Evolutionary conservation across 2,888 invertebrate species (phyloP).

Genomic region (Sinopyrophorus schimmeli): DNA sequence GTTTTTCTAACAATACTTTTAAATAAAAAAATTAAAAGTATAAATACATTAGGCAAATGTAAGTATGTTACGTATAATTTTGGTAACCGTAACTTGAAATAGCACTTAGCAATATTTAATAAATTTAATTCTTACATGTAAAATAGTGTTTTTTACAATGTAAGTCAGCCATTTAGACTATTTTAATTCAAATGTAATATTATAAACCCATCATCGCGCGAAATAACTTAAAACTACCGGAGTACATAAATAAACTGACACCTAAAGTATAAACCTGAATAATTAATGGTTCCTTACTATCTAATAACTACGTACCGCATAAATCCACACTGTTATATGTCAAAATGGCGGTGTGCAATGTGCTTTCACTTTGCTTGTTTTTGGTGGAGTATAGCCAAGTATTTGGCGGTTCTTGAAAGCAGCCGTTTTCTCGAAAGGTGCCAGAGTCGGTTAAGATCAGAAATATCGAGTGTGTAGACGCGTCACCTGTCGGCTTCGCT

Average conservation of each 20-base stretch:
- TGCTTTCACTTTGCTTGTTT: slow-evolving; percentile 43
- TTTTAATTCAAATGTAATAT: slow-evolving; percentile 19
- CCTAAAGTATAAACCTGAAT: slow-evolving; percentile 46
- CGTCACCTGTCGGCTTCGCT: slow-evolving; percentile 45
- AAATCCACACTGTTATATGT: slow-evolving; percentile 46
- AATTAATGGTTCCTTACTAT: slow-evolving; percentile 49
- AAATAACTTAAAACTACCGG: slow-evolving; percentile 31
- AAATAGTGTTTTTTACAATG: too few species aligned
- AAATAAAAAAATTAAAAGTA: too few species aligned
- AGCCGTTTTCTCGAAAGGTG: slow-evolving; percentile 44
- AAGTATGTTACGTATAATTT: too few species aligned
- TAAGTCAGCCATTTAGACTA: too few species aligned
- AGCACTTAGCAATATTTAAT: neutral
- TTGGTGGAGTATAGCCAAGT: slow-evolving; percentile 49
- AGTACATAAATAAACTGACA: slow-evolving; percentile 40
- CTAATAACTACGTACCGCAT: slow-evolving; percentile 50
- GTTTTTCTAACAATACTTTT: too few species aligned
- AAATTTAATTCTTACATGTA: neutral
- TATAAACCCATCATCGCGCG: slow-evolving; percentile 31
- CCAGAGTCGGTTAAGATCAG: slow-evolving; percentile 40
- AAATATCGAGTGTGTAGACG: slow-evolving; percentile 43
- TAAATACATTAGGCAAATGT: too few species aligned
- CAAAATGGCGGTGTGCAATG: slow-evolving; percentile 45
- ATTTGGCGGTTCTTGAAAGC: slow-evolving; percentile 34
- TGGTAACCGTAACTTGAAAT: too few species aligned